A percentile compares a stretch with the other conserved stretches of the same genome.
phyloP scores from a whole-genome alignment of 1,140 invertebrate genomes.

The Parapsyche elsis region DNA sequence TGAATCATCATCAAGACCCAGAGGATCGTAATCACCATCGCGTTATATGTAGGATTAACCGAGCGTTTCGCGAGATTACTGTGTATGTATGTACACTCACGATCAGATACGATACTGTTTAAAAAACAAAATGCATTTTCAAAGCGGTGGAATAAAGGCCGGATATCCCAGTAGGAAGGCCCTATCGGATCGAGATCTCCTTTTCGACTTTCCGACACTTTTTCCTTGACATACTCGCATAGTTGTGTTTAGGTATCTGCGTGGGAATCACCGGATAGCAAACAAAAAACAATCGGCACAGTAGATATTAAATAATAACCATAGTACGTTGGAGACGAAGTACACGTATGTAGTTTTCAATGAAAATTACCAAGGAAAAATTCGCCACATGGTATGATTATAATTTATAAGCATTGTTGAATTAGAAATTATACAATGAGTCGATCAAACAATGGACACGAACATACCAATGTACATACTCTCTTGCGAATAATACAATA shows the following conservation, averaged over 20 bases:
- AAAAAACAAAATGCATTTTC: constrained; percentile 6
- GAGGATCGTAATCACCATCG: not conserved
- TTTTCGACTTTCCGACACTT: constrained; percentile 24
- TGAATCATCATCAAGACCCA: no score
- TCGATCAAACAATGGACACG: no score
- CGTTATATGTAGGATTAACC: constrained; percentile 5
- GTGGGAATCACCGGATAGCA: constrained; percentile 25
- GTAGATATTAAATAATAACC: constrained; percentile 8
- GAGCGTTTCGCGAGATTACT: not conserved
- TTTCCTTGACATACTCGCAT: constrained; percentile 36
- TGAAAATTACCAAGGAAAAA: not conserved
- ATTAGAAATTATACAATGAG: no score
- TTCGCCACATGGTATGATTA: not conserved
- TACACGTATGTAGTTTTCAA: not conserved
- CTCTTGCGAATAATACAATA: no score
- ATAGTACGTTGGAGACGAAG: not conserved
- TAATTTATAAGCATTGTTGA: no score
- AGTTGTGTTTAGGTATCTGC: not conserved
- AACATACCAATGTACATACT: no score
- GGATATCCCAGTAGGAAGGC: constrained; percentile 38
- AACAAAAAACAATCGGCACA: constrained; percentile 1
- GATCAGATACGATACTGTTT: not conserved
- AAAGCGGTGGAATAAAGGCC: constrained; percentile 25
- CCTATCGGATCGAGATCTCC: constrained; percentile 21
- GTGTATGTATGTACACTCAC: not conserved